Evolutionary conservation across 2,113 vertebrate species (phyloP).

Genomic region (Halichoerus grypus): DNA sequence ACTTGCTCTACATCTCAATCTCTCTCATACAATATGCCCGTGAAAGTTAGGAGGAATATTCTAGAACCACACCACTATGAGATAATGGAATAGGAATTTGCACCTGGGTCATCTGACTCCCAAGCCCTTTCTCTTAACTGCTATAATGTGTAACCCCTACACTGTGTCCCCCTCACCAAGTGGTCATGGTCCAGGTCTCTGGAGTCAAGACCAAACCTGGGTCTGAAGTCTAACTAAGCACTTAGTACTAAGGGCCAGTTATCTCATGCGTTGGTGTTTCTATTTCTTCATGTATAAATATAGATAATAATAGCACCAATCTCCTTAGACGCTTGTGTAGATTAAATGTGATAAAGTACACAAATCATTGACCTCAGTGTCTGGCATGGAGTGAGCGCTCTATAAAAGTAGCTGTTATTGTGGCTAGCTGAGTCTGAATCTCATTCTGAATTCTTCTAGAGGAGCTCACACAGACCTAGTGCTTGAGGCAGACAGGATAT

Average conservation of each 20-base stretch:
- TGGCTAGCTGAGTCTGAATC: background rate
- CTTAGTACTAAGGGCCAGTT: background rate
- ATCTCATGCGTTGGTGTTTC: background rate
- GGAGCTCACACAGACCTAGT: background rate
- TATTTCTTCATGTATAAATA: background rate
- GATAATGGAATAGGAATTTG: background rate
- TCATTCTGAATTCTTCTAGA: constrained; percentile 13
- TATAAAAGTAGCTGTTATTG: background rate
- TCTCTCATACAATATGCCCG: background rate
- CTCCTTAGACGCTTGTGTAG: background rate
- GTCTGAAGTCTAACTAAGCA: background rate
- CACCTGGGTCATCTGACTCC: background rate
- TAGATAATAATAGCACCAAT: background rate
- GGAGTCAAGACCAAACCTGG: background rate
- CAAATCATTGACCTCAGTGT: background rate
- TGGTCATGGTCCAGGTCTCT: background rate
- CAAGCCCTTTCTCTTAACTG: background rate
- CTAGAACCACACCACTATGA: background rate
- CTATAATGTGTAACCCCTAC: fast-evolving
- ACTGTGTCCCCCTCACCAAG: no score
- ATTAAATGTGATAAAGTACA: constrained; percentile 32
- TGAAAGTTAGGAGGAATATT: background rate
- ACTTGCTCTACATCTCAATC: background rate
- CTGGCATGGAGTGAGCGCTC: background rate
- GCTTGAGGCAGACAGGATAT: background rate